These are phyloP conservation scores for Scomber scombrus DNA, from an alignment of 2,113 vertebrate genomes.

Conservation along the genomic window DNA sequence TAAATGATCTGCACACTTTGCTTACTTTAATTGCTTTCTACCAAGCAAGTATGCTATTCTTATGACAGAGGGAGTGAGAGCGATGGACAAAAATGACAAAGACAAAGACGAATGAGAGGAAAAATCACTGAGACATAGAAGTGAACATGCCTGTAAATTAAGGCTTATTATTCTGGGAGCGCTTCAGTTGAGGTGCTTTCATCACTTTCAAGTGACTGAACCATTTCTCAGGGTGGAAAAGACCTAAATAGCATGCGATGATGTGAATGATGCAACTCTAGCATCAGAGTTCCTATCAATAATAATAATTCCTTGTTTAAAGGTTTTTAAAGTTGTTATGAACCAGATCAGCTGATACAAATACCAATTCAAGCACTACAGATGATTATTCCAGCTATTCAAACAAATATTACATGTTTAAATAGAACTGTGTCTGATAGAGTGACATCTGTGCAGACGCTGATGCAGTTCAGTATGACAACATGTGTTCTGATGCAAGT, in stretches of 20 bases:
- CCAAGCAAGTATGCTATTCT: slow-evolving; percentile 5
- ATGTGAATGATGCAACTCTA: too few species aligned
- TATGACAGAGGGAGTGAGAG: slow-evolving; percentile 1
- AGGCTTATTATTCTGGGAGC: neutral
- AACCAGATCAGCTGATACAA: neutral
- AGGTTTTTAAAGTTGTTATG: neutral
- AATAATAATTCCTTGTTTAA: neutral
- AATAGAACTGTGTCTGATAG: too few species aligned
- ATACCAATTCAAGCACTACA: neutral
- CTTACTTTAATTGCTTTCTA: slow-evolving; percentile 56
- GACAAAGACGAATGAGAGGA: neutral
- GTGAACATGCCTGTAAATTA: neutral
- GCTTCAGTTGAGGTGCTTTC: neutral
- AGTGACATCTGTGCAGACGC: too few species aligned
- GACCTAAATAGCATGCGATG: too few species aligned
- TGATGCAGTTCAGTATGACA: too few species aligned
- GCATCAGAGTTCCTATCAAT: neutral
- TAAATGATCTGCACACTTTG: slow-evolving; percentile 54
- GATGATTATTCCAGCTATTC: neutral
- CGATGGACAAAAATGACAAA: neutral
- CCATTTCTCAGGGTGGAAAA: neutral
- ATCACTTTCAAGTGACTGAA: neutral
- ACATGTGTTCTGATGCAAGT: too few species aligned
- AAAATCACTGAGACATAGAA: neutral
- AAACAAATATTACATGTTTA: too few species aligned